Conservation (phyloP, 2,113 vertebrate species). For the Cathartes aura region DNA sequence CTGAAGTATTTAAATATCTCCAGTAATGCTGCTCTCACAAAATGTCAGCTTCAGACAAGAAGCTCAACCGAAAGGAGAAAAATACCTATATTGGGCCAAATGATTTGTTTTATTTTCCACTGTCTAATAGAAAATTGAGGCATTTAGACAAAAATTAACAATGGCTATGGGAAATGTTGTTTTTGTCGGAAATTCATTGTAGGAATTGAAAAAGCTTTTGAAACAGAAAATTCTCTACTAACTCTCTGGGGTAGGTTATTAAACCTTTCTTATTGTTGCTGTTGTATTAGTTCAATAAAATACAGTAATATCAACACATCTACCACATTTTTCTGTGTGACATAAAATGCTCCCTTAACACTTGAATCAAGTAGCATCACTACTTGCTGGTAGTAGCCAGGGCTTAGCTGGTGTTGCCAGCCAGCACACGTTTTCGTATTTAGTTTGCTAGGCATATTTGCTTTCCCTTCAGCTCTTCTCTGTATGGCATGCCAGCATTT, state of each 20-base stretch:
- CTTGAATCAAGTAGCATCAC: not conserved
- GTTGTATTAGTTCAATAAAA: slow-evolving; percentile 15
- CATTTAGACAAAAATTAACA: not conserved
- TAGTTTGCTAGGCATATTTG: slow-evolving; percentile 31
- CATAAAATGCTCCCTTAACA: not conserved
- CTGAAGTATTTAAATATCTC: not conserved
- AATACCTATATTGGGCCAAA: not conserved
- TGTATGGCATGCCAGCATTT: not conserved
- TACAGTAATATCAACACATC: not conserved
- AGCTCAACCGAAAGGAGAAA: not conserved
- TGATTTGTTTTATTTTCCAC: not conserved
- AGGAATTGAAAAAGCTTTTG: not conserved
- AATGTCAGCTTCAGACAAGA: not conserved
- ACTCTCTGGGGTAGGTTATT: not conserved
- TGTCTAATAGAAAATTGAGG: not conserved
- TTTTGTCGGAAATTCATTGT: not conserved
- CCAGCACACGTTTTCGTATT: not conserved
- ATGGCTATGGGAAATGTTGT: not conserved
- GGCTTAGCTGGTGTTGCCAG: not conserved
- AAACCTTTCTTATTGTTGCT: not conserved
- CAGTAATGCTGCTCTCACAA: not conserved
- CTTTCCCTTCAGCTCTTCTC: slow-evolving; percentile 10
- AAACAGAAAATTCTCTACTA: not conserved
- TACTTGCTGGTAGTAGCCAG: not conserved
- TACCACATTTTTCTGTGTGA: not conserved